These are phyloP conservation scores for Myrmecobius fasciatus DNA, from an alignment of 2,113 vertebrate species.

Conservation along the genomic window DNA sequence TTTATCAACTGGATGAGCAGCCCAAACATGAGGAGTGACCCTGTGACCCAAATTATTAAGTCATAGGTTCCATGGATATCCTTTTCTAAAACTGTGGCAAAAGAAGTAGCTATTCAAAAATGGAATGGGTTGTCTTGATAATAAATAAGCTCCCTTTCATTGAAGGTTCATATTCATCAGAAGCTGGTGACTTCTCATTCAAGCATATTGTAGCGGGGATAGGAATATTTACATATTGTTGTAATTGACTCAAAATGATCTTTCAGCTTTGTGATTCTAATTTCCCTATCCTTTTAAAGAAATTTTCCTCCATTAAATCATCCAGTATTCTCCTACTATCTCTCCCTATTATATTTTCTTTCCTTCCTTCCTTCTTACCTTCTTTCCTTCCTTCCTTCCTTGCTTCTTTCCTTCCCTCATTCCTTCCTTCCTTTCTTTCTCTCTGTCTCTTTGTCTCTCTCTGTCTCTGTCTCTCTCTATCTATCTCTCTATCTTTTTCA, in stretches of 20 bases:
- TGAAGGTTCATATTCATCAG: background rate
- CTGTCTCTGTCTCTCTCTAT: background rate
- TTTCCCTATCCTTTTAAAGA: background rate
- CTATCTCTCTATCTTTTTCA: no score
- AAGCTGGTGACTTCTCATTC: background rate
- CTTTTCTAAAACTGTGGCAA: background rate
- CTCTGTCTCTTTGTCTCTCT: background rate
- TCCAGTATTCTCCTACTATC: background rate
- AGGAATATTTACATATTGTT: background rate
- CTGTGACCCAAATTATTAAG: background rate
- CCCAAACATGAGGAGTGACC: background rate
- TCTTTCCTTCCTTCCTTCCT: no score
- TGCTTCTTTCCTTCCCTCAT: no score
- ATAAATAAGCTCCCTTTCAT: background rate
- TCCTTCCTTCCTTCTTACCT: no score
- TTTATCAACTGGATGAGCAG: background rate
- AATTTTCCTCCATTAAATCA: background rate
- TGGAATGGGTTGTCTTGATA: background rate
- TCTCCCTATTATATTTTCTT: no score
- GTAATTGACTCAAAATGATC: background rate
- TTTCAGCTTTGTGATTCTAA: background rate
- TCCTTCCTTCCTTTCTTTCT: no score
- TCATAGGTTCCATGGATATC: background rate
- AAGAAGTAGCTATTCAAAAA: background rate
- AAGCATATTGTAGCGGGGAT: background rate